Base-by-base conservation (phyloP, 2,113 vertebrate species). In the Henicopernis longicauda region DNA sequence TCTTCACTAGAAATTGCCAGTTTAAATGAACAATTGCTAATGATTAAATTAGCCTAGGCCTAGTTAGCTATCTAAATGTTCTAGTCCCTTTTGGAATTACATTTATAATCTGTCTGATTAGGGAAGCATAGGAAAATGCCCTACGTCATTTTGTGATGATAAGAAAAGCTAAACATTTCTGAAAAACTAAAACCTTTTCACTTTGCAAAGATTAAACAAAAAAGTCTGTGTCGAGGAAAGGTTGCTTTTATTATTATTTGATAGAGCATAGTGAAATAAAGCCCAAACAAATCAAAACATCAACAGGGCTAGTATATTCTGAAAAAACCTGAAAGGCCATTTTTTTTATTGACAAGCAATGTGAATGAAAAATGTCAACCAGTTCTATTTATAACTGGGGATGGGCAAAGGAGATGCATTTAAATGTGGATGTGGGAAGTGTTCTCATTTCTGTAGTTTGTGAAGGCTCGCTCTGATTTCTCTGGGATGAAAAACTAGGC, bases 21-120 rank as follows among this genome's bases (percentile, higher is more conserved):
- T 90, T 95, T 72, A 91, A 93, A 87, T 94, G 20, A 77, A 69
- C 54, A 55, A 32, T 85, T 82, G 62, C 34, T 95, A 89, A 89
- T 84, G 59, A 89, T 91, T 89, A 95, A 86, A 96, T 86, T 92
- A 95, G 36, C 27, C 29, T 85, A 92, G 22, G 29, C 14, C 57
- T 97, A 81, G 67, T 78, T 52, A 69, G 16, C 26, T 70, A 62
- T 62, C 71, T 77, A 79, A 89, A 89, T n/a, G 36, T 76, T 78
- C 29, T 40, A 72, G 11, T 62, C 34, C 10, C 17, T 52, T 94
- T 92, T 77, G 49, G 40, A 78, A 78, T 84, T 67, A 44, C 22
- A 10, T 82, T 95, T 92, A 69, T 87, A 73, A 83, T 42, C 27
- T 38, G 2, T 63, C 47, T 79, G 58, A 79, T 63, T 82, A 84